phyloP scores from a whole-genome alignment of 2,113 vertebrate genomes.

The Baryphthengus martii region DNA sequence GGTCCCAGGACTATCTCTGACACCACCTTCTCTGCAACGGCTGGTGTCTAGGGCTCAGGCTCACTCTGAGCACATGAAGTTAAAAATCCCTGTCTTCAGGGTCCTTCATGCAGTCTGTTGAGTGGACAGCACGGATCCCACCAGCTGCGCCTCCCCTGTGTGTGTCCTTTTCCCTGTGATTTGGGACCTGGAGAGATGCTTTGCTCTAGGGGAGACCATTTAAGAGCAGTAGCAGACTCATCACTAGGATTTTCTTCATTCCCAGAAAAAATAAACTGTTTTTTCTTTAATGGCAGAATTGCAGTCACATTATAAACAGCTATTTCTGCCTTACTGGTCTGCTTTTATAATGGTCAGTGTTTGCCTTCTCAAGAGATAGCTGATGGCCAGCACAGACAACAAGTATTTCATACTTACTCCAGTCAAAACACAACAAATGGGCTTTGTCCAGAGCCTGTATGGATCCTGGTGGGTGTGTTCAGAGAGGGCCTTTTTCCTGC shows the following conservation, averaged over 20 bases:
- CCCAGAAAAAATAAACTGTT: not conserved
- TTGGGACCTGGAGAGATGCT: not conserved
- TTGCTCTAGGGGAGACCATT: not conserved
- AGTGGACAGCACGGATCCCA: not conserved
- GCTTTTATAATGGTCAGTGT: not conserved
- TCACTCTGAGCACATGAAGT: fast-evolving
- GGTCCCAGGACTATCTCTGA: not conserved
- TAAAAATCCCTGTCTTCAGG: not conserved
- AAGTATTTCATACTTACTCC: not conserved
- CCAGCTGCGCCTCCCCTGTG: not conserved
- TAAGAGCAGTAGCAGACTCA: not conserved
- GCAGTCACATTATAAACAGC: not conserved
- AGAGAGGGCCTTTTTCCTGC: not conserved
- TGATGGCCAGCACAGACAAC: not conserved
- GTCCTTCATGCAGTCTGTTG: not conserved
- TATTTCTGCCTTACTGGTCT: not conserved
- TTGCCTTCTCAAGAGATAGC: not conserved
- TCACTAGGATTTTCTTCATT: not conserved
- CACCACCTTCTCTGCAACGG: not conserved
- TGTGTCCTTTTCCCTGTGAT: not conserved
- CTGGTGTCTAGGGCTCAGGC: not conserved
- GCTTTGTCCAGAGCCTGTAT: not conserved
- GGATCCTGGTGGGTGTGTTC: not conserved
- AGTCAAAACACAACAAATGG: not conserved
- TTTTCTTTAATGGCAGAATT: not conserved